Evolutionary conservation across 2,797 vertebrate species (phyloP).

Genomic region (Eulemur albifrons): DNA sequence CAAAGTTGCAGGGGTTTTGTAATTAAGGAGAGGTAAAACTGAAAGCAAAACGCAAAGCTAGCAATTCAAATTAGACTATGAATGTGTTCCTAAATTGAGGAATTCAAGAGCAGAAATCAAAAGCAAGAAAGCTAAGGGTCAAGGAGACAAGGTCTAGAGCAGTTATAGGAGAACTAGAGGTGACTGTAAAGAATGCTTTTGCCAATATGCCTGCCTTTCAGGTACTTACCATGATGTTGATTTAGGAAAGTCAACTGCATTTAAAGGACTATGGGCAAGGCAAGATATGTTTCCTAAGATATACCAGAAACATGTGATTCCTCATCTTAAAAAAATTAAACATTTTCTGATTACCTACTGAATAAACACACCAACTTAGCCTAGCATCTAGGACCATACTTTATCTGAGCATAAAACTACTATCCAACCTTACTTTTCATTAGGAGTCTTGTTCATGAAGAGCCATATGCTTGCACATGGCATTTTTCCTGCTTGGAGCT

Average conservation of each 20-base stretch:
- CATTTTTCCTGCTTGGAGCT: not conserved
- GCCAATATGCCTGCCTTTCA: not conserved
- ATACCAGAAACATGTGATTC: not conserved
- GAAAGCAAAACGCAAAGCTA: not conserved
- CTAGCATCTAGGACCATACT: not conserved
- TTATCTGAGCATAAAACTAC: not conserved
- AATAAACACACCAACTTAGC: not conserved
- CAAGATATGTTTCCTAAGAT: not conserved
- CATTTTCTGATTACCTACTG: not conserved
- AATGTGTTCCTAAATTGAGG: not conserved
- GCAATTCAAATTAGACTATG: not conserved
- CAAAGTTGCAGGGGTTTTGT: not conserved
- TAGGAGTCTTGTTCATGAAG: not conserved
- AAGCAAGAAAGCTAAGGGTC: not conserved
- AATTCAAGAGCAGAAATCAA: slow-evolving; percentile 5
- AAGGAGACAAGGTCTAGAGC: not conserved
- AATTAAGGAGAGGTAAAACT: not conserved
- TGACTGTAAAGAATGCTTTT: not conserved
- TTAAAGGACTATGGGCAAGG: not conserved
- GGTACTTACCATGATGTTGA: not conserved
- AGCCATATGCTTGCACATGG: not conserved
- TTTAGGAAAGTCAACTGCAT: not conserved
- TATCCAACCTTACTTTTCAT: not conserved
- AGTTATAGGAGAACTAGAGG: not conserved
- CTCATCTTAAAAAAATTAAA: not conserved